Conservation (phyloP, 2,797 vertebrate species). For the Potorous gilbertii region DNA sequence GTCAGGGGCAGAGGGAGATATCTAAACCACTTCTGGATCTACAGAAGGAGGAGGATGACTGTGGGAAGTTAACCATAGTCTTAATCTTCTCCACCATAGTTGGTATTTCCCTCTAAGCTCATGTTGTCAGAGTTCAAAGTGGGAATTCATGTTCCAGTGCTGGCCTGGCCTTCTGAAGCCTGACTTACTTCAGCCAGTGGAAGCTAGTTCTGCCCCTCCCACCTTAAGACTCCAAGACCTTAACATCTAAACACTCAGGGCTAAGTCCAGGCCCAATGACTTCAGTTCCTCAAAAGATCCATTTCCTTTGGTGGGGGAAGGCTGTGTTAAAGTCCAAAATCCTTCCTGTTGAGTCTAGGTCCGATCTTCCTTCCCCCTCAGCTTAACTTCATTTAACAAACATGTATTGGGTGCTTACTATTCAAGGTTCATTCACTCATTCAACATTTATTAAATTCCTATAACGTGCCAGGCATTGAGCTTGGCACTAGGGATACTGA, state of each 20-base stretch:
- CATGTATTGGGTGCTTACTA: not conserved
- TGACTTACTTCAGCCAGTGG: not conserved
- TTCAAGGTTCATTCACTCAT: not conserved
- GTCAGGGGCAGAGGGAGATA: not conserved
- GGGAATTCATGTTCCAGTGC: not conserved
- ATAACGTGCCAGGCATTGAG: not conserved
- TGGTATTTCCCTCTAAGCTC: not conserved
- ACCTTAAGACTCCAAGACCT: not conserved
- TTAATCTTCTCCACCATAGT: not conserved
- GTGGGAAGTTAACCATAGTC: not conserved
- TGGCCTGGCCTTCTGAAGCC: not conserved
- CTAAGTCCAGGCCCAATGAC: conserved; percentile 17
- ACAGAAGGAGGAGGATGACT: not conserved
- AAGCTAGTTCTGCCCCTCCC: not conserved
- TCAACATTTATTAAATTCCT: not conserved
- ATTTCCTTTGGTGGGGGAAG: conserved; percentile 49
- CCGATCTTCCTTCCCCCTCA: not conserved
- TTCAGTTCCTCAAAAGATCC: conserved; percentile 41
- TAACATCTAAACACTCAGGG: not conserved
- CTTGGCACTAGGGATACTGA: not conserved
- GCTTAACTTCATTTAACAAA: not conserved
- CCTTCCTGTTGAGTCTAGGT: conserved; percentile 30
- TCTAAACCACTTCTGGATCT: not conserved
- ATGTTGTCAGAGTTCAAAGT: not conserved
- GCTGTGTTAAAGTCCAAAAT: conserved; percentile 58